Evolutionary conservation across 1,140 invertebrate species (phyloP).

Genomic region (Bicyclus anynana): DNA sequence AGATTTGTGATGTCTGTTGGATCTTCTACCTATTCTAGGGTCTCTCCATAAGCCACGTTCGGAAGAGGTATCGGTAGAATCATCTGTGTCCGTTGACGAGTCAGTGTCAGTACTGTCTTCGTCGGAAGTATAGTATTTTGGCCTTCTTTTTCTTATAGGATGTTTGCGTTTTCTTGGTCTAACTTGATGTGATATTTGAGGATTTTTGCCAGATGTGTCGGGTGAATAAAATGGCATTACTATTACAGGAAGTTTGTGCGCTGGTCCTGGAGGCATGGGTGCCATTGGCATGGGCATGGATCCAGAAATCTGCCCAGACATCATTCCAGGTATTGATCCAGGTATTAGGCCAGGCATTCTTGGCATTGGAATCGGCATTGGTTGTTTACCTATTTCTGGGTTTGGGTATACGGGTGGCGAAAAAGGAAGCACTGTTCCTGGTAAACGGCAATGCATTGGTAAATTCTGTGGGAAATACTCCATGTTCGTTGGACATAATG

Average conservation of each 20-base stretch:
- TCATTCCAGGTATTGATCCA: too few species aligned
- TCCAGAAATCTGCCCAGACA: too few species aligned
- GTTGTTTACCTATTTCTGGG: conserved; percentile 20
- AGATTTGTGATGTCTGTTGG: conserved; percentile 23
- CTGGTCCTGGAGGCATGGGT: conserved; percentile 29
- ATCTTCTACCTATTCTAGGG: conserved; percentile 22
- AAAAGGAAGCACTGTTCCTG: conserved; percentile 24
- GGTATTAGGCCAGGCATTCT: conserved; percentile 23
- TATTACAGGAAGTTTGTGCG: conserved; percentile 63
- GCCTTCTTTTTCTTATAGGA: conserved; percentile 20
- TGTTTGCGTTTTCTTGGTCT: conserved; percentile 20
- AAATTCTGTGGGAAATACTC: conserved; percentile 59
- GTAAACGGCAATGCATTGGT: conserved; percentile 66
- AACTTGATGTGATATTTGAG: background rate
- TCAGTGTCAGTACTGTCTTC: conserved; percentile 37
- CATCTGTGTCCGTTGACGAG: conserved; percentile 32
- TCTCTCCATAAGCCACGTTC: conserved; percentile 41
- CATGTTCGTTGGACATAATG: conserved; percentile 55
- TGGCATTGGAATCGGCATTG: conserved; percentile 24
- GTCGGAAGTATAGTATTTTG: conserved; percentile 16
- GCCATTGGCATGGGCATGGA: conserved; percentile 37
- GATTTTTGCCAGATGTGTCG: conserved; percentile 42
- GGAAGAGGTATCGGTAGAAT: conserved; percentile 31
- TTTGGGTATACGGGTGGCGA: conserved; percentile 31
- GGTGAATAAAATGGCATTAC: conserved; percentile 69